A percentile compares a stretch with the other conserved stretches of the same genome.
These are phyloP conservation scores for Alligator sinensis DNA, from an alignment of 2,113 vertebrate genomes.

Conservation along the genomic window DNA sequence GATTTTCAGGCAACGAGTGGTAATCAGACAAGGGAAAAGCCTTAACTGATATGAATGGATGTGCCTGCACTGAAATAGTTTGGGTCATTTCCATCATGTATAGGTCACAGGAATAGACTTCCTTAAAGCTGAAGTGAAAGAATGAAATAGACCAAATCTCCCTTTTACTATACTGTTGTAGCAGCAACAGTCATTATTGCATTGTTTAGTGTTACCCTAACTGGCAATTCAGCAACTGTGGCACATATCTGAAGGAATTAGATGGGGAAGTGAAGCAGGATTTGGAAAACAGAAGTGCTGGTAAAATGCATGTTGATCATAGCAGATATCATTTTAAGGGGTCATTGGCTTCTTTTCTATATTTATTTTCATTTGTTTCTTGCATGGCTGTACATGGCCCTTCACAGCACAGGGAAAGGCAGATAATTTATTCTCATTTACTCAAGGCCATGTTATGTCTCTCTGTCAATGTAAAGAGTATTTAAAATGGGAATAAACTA, in stretches of 20 bases:
- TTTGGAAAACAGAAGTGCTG: conserved; percentile 23
- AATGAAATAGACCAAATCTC: neutral
- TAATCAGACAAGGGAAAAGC: neutral
- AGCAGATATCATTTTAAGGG: neutral
- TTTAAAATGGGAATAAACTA: neutral
- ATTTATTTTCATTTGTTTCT: conserved; percentile 6
- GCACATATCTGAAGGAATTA: neutral
- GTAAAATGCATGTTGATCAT: conserved; percentile 25
- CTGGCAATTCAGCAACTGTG: conserved; percentile 26
- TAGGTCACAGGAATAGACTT: neutral
- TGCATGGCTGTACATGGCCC: neutral
- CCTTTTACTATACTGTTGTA: neutral
- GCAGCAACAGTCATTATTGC: neutral
- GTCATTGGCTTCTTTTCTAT: neutral
- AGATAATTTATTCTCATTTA: neutral
- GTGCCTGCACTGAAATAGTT: neutral
- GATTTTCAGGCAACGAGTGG: neutral
- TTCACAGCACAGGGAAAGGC: neutral
- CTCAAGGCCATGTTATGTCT: neutral
- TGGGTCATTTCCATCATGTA: neutral
- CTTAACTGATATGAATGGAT: neutral
- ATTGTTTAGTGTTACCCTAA: neutral
- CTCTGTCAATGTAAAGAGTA: neutral
- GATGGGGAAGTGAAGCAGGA: conserved; percentile 19
- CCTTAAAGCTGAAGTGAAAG: neutral